A percentile compares a stretch with the other conserved stretches of the same genome.
phyloP scores from a whole-genome alignment of 2,113 vertebrate species.

The Gulo gulo region DNA sequence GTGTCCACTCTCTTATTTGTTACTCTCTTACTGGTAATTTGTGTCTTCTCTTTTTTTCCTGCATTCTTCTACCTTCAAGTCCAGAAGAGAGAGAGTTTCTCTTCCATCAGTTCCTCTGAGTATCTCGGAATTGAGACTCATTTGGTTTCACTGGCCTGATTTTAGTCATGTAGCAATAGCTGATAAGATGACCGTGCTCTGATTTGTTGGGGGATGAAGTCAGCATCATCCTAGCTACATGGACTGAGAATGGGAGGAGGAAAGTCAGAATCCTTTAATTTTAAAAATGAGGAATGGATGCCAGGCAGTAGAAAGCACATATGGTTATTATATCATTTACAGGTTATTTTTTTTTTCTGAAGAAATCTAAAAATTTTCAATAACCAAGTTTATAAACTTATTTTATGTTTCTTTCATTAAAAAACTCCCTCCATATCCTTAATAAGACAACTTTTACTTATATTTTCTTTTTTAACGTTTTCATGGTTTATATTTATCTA shows the following conservation, averaged over 20 bases:
- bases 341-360: background rate
- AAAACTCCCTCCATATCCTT: background rate
- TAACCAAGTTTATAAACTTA: background rate
- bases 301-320: background rate
- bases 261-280: background rate
- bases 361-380: background rate
- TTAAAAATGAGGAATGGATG: background rate
- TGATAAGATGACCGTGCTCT: background rate
- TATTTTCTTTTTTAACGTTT: background rate
- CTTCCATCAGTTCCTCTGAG: background rate
- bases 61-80: background rate
- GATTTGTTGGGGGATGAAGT: background rate
- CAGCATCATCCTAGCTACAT: background rate
- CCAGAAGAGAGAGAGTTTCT: background rate
- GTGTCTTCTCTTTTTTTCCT: background rate
- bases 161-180: background rate
- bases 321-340: background rate
- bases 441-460: background rate
- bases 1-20: too few species aligned
- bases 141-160: background rate
- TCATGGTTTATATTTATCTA: background rate
- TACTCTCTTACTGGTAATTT: too few species aligned
- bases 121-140: background rate
- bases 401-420: background rate
- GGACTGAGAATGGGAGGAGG: background rate